These are phyloP conservation scores for Syrista parreyssii DNA, from an alignment of 2,888 invertebrate genomes.

Conservation along the genomic window DNA sequence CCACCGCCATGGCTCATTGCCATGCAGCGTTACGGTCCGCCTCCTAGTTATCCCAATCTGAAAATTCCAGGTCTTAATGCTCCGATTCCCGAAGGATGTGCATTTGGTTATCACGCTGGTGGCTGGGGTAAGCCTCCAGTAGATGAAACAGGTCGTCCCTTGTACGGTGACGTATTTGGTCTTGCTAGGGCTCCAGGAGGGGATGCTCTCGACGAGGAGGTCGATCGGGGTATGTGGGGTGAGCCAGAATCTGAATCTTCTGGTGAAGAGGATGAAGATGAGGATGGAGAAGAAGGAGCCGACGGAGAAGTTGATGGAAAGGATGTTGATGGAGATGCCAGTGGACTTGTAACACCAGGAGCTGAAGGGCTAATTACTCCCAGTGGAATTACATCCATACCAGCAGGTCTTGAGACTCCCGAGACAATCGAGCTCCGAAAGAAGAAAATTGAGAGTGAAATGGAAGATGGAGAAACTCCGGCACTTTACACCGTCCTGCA, in stretches of 20 bases:
- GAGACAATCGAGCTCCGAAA: slow-evolving; percentile 98
- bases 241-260: slow-evolving; percentile 78
- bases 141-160: slow-evolving; percentile 95
- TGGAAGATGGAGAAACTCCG: slow-evolving; percentile 95
- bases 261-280: slow-evolving; percentile 76
- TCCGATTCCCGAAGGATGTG: slow-evolving; percentile 96
- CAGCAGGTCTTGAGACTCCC: slow-evolving; percentile 97
- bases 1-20: slow-evolving; percentile 98
- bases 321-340: slow-evolving; percentile 74
- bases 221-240: slow-evolving; percentile 96
- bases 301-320: slow-evolving; percentile 67
- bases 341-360: slow-evolving; percentile 88
- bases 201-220: slow-evolving; percentile 83
- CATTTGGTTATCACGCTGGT: slow-evolving; percentile 99
- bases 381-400: slow-evolving; percentile 89
- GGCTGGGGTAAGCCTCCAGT: slow-evolving; percentile 99
- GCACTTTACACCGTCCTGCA: slow-evolving; percentile 95
- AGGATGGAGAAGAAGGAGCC: slow-evolving; percentile 72
- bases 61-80: slow-evolving; percentile 98
- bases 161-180: slow-evolving; percentile 99
- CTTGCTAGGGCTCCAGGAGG: slow-evolving; percentile 76
- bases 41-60: slow-evolving; percentile 97
- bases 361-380: slow-evolving; percentile 96
- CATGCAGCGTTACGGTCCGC: slow-evolving; percentile 98
- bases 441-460: slow-evolving; percentile 94